Evolutionary conservation across 2,113 vertebrate species (phyloP), one percentile per base, ranked within the genome.

Genomic region (Calcarius ornatus): DNA sequence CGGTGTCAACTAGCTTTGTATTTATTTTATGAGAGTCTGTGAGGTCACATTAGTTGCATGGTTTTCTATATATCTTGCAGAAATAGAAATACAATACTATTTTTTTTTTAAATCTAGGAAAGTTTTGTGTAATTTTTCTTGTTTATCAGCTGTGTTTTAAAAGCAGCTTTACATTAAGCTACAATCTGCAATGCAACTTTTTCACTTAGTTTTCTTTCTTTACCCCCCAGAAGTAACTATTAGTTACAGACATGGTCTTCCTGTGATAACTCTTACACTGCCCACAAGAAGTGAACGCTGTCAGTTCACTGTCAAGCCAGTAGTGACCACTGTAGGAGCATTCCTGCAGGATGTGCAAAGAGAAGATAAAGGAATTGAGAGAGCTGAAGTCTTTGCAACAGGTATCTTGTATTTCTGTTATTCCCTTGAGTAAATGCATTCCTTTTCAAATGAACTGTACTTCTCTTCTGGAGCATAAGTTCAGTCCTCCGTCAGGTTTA

Each of bases 261-360:
- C 99, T n/a, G 95, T 98, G 64, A 95, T 99, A 94, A 99, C 99
- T 40, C 97, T 99, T 17, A 98, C 73, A 1, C 83, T 99, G 91
- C 99, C 99, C 8, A 99, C 99, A 77, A 98, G 99, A 95, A 97
- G 95, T 2, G 99, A 99, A 95, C 98, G 97, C 37, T 99, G 99
- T 83, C 98, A 90, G 51, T 99, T 99, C 91, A 98, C 98, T 35
- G 92, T 99, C 45, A 97, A 98, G 78, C 99, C 99, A 1, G 78
- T 98, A 97, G 70, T 98, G 66, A 98, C 98, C 85, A 99, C 95
- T 0, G 98, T 99, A 6, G 98, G 97, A 12, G 98, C 98, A 17
- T 98, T 99, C 86, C 97, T 99, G 37, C 56, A 87, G 69, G 98
- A 99, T 48, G 86, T 99, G 63, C 98, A 97, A 86, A 97, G 71